A percentile compares a stretch with the other conserved stretches of the same genome.
These are phyloP conservation scores for Nomada flava DNA, from an alignment of 2,888 invertebrate genomes.

Conservation along the genomic window DNA sequence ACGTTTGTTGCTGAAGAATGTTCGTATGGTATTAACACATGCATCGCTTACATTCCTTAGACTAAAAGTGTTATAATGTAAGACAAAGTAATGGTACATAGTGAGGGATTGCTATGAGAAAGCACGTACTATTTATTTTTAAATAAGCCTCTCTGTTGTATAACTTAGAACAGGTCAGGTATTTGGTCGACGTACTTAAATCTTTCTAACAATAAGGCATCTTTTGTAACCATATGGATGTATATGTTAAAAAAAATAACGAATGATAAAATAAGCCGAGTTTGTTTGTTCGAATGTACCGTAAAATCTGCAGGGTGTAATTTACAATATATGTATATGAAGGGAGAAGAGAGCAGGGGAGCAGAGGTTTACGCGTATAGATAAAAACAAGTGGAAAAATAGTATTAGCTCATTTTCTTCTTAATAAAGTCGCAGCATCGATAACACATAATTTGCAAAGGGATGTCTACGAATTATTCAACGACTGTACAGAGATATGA, in stretches of 20 bases:
- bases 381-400: constrained; percentile 10
- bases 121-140: constrained; percentile 26
- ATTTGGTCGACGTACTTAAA: constrained; percentile 18
- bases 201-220: neutral
- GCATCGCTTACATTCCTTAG: constrained; percentile 10
- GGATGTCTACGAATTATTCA: neutral
- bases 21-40: neutral
- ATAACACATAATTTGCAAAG: constrained; percentile 12
- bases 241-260: neutral
- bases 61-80: constrained; percentile 10
- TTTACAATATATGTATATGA: constrained; percentile 14
- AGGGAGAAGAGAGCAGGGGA: neutral
- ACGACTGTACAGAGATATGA: constrained; percentile 11
- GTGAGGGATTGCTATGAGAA: neutral
- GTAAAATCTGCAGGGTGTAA: neutral
- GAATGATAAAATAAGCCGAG: constrained; percentile 20
- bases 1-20: constrained; percentile 1
- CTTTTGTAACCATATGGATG: neutral
- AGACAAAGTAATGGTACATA: constrained; percentile 13
- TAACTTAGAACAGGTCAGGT: neutral
- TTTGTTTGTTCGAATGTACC: neutral
- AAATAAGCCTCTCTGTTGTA: neutral
- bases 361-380: neutral
- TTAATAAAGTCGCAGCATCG: constrained; percentile 5
- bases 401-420: neutral